A percentile compares a stretch with the other conserved stretches of the same genome.
These are phyloP conservation scores for Platycheirus albimanus DNA, from an alignment of 2,888 invertebrate species.

Conservation along the genomic window DNA sequence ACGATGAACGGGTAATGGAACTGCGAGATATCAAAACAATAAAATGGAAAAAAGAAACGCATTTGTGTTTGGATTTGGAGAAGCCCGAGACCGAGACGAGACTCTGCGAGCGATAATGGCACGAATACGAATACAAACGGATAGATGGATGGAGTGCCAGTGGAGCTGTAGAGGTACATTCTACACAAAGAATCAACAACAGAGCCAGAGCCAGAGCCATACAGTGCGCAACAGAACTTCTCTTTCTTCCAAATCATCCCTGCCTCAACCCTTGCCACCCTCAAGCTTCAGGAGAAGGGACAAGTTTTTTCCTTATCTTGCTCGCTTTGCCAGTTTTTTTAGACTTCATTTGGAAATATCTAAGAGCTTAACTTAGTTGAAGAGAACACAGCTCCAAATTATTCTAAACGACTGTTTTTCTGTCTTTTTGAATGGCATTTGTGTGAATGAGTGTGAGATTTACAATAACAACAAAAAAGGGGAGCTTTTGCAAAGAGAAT, in stretches of 20 bases:
- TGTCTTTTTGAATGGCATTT: neutral
- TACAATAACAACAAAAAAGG: too few species aligned
- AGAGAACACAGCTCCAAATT: constrained; percentile 5
- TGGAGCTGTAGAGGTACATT: neutral
- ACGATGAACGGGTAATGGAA: constrained; percentile 41
- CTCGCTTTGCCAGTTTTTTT: constrained; percentile 3
- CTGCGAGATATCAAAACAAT: constrained; percentile 41
- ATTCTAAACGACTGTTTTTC: neutral
- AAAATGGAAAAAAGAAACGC: constrained; percentile 18
- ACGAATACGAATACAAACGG: constrained; percentile 9
- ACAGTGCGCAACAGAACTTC: constrained; percentile 62
- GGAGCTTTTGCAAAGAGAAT: too few species aligned
- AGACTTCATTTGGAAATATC: neutral
- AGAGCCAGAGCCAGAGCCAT: constrained; percentile 37
- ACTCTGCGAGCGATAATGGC: neutral
- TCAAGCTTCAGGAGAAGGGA: neutral
- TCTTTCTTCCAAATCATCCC: constrained; percentile 35
- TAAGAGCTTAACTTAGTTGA: neutral
- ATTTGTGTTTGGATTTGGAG: constrained; percentile 12
- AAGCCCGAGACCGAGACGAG: constrained; percentile 7
- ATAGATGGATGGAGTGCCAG: neutral
- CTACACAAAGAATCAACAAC: constrained; percentile 52
- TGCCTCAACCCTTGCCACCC: neutral
- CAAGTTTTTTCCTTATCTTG: neutral
- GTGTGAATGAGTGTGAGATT: too few species aligned